Evolutionary conservation across 1,140 invertebrate genomes (phyloP).

Genomic region (Atta texana): DNA sequence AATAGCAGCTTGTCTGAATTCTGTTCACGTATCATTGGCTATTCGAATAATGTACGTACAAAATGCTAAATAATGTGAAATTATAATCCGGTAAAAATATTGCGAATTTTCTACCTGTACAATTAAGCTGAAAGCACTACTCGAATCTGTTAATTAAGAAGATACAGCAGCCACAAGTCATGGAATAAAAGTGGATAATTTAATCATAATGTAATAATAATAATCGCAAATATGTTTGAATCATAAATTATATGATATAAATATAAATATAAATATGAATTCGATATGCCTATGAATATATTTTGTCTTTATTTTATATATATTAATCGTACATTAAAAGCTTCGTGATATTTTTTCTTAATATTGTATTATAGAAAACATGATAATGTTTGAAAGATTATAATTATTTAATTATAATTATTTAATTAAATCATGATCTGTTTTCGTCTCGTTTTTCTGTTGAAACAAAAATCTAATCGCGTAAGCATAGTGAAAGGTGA

Average conservation of each 20-base stretch:
- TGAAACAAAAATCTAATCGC: conserved; percentile 12
- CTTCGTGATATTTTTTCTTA: not conserved
- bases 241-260: not conserved
- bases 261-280: not conserved
- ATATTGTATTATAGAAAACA: not conserved
- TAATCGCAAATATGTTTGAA: not conserved
- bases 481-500: conserved; percentile 2
- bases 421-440: conserved; percentile 11
- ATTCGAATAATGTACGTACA: not conserved
- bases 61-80: not conserved
- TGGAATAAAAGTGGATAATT: not conserved
- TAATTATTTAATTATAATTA: conserved; percentile 39
- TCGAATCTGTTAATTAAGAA: not conserved
- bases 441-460: not conserved
- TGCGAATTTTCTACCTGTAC: not conserved
- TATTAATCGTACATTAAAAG: not conserved
- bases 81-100: not conserved
- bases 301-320: not conserved
- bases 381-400: not conserved
- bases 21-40: not conserved
- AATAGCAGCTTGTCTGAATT: not conserved
- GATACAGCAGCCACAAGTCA: not conserved
- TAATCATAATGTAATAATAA: not conserved
- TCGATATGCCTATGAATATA: no score
- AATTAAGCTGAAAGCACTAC: not conserved